Base-by-base conservation (phyloP, 2,888 invertebrate genomes). In the Lithophane leautieri region DNA sequence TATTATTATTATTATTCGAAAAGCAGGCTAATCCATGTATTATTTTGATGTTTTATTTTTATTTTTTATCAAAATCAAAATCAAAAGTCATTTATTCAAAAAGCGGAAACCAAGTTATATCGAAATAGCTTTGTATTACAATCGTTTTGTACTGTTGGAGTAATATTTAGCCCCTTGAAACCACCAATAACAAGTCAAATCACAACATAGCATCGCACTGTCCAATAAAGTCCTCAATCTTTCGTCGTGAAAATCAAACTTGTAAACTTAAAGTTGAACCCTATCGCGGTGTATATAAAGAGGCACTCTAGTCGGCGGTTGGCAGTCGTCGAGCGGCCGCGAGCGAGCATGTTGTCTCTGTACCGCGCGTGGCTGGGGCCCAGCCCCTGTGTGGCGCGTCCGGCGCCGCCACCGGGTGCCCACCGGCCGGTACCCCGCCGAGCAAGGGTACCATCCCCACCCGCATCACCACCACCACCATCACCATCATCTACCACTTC, bases 321-420 rank as follows among this genome's bases (percentile, higher is more conserved):
- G 91, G 90, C 93, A 94, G 92, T 92, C 86, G 86, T 76, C 67
- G 74, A 81, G 78, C 88, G 87, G 83, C 82, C 87, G 88, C 85
- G 87, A 85, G 88, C 88, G 89, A 88, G 85, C 77, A 96, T 96
- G 96, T 93, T 96, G 94, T 96, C 96, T 28, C 92, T 96, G 81
- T 96, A 96, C 94, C 96, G 96, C 91, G 96, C 96, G 76, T 96
- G 96, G 96, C 92, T 96, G 79, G 96, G 96, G n/a, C 96, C 95
- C 78, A 93, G 94, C 75, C 96, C 96, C 68, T 95, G 95, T 90
- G 95, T 96, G 85, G 93, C 95, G 65, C 88, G 96, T 2, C 96
- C 96, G 42, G 95, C 94, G 79, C 96, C 96, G 47, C 96, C 96
- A 16, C 95, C 96, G 47, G 95, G 96, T n/a, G 96, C 96, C 3